Percentiles rank a stretch among this genome's conserved stretches.
phyloP scores from a whole-genome alignment of 2,797 vertebrate genomes.

The Harpagifer antarcticus region DNA sequence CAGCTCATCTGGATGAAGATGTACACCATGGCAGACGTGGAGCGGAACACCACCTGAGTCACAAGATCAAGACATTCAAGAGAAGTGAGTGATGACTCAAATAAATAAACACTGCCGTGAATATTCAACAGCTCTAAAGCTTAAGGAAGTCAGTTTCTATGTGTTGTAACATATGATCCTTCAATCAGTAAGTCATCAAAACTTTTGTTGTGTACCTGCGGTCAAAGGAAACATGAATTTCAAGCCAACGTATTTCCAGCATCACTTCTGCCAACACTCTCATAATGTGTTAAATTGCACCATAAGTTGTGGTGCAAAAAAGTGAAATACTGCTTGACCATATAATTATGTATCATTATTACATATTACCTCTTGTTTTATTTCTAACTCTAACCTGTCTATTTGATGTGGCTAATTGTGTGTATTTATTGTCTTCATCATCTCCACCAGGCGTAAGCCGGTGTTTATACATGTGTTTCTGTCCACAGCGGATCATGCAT shows the following conservation, averaged over 20 bases:
- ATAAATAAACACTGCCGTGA: background rate
- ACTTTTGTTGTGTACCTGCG: background rate
- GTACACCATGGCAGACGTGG: constrained; percentile 98
- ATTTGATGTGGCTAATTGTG: background rate
- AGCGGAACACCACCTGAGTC: constrained; percentile 95
- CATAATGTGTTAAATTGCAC: background rate
- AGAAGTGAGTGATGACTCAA: background rate
- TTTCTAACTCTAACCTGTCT: background rate
- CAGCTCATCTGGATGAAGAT: constrained; percentile 99
- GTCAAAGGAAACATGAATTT: background rate
- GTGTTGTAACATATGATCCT: background rate
- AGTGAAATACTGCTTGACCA: background rate
- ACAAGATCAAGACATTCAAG: constrained; percentile 9
- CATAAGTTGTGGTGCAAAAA: background rate
- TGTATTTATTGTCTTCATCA: background rate
- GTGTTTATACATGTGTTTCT: no score
- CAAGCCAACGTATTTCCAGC: background rate
- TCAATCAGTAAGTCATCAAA: no score
- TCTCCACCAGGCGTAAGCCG: no score
- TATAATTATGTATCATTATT: background rate
- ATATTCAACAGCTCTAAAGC: background rate
- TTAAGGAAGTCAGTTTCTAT: background rate
- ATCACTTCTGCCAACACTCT: background rate
- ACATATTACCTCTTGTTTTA: no score
- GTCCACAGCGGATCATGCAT: no score